These are phyloP conservation scores for Clivina fossor DNA, from an alignment of 2,888 invertebrate genomes.

Conservation along the genomic window DNA sequence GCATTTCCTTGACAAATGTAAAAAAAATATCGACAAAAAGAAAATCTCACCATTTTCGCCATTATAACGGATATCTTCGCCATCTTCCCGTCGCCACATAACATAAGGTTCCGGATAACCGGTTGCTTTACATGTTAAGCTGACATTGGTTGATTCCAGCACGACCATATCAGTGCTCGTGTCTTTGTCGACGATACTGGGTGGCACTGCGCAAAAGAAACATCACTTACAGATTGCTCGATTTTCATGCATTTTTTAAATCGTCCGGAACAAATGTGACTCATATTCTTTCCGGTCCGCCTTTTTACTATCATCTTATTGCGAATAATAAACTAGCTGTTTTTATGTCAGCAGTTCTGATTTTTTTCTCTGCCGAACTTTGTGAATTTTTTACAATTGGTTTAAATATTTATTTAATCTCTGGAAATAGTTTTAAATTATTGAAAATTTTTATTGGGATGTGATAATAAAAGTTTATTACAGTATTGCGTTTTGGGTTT, in stretches of 20 bases:
- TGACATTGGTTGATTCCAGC: constrained; percentile 84
- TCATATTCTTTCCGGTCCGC: too few species aligned
- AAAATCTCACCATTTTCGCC: constrained; percentile 87
- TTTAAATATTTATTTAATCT: too few species aligned
- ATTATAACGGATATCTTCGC: constrained; percentile 84
- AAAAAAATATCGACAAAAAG: too few species aligned
- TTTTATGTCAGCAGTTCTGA: neutral
- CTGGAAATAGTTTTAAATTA: too few species aligned
- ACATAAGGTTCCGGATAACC: constrained; percentile 91
- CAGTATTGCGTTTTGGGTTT: too few species aligned
- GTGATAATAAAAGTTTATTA: too few species aligned
- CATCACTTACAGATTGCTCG: neutral
- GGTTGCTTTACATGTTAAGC: constrained; percentile 81
- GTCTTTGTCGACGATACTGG: constrained; percentile 84
- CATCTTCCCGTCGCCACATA: constrained; percentile 90
- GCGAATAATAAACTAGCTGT: too few species aligned
- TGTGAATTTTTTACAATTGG: neutral
- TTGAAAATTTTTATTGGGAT: too few species aligned
- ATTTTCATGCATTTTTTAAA: too few species aligned
- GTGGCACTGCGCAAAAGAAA: constrained; percentile 71
- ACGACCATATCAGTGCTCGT: constrained; percentile 92
- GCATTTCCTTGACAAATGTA: too few species aligned
- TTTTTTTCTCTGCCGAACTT: neutral
- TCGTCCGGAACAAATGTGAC: too few species aligned
- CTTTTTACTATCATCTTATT: too few species aligned